Percentiles rank a stretch among this genome's conserved stretches.
Conservation (phyloP, 2,888 invertebrate genomes). For the Lasius fuliginosus region DNA sequence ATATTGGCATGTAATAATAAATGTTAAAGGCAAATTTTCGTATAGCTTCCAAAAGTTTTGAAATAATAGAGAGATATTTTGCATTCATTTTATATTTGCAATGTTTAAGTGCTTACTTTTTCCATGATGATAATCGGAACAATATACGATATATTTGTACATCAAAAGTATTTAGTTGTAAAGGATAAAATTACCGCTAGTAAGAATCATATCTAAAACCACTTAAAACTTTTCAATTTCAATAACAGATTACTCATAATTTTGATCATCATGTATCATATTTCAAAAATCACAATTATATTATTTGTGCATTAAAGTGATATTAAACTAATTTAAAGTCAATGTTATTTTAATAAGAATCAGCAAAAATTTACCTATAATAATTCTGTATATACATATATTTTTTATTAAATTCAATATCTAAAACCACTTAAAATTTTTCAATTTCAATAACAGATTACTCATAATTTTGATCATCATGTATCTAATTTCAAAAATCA, state of each 20-base stretch:
- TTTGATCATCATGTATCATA: not conserved
- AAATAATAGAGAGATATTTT: not conserved
- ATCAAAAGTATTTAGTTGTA: conserved; percentile 71
- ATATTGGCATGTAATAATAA: not conserved
- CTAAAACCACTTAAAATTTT: not conserved
- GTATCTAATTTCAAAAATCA: too few relatives aligned
- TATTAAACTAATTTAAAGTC: not conserved
- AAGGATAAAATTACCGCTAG: conserved; percentile 66
- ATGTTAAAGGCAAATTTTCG: not conserved
- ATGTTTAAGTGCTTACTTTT: conserved; percentile 74
- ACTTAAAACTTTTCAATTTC: not conserved
- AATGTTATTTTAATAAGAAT: too few relatives aligned
- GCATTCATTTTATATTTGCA: conserved; percentile 60
- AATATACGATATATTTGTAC: conserved; percentile 80
- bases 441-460: not conserved
- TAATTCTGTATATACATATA: not conserved
- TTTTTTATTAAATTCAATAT: not conserved
- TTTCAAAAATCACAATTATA: not conserved
- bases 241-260: not conserved
- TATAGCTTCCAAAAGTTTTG: not conserved
- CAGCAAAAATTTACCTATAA: too few relatives aligned
- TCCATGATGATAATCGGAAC: conserved; percentile 81
- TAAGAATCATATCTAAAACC: conserved; percentile 30
- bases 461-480: not conserved
- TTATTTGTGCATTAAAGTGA: not conserved